phyloP scores from a whole-genome alignment of 2,888 invertebrate genomes.

The Scaptomyza cyrtandrae region DNA sequence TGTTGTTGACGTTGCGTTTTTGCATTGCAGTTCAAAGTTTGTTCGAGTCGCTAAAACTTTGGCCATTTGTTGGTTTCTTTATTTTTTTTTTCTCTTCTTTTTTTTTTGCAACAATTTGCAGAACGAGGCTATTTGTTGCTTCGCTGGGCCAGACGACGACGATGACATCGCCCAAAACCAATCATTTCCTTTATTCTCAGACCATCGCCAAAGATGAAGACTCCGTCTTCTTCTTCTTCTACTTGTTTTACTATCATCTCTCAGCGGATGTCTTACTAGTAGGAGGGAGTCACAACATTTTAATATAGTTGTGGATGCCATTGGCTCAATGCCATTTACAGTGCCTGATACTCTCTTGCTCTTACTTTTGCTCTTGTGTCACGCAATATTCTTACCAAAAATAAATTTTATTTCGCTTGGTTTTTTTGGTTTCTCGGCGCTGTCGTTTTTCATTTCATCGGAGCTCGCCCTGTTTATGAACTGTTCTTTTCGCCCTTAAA shows the following conservation, averaged over 20 bases:
- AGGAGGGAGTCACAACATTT: constrained; percentile 51
- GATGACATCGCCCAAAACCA: constrained; percentile 60
- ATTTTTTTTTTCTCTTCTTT: not conserved
- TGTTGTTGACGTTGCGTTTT: constrained; percentile 48
- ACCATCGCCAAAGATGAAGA: constrained; percentile 13
- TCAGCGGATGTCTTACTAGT: constrained; percentile 51
- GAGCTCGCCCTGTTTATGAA: constrained; percentile 68
- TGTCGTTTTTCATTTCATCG: constrained; percentile 66
- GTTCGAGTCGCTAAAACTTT: constrained; percentile 63
- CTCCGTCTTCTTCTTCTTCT: not conserved
- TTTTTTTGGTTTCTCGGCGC: constrained; percentile 29
- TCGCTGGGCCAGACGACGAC: constrained; percentile 66
- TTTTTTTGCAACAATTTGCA: constrained; percentile 56
- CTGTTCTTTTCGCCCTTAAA: constrained; percentile 66
- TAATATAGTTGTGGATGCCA: constrained; percentile 68
- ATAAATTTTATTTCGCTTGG: constrained; percentile 68
- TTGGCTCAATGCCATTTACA: constrained; percentile 66
- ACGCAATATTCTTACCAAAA: constrained; percentile 79
- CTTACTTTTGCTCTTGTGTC: constrained; percentile 57
- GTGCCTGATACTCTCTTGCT: constrained; percentile 35
- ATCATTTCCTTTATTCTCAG: constrained; percentile 59
- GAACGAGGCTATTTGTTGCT: constrained; percentile 72
- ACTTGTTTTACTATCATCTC: constrained; percentile 21
- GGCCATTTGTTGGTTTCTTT: constrained; percentile 40
- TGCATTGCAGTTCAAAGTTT: constrained; percentile 68